A percentile compares a stretch with the other conserved stretches of the same genome.
These are phyloP conservation scores for Sebastolobus altivelis DNA, from an alignment of 2,797 vertebrate species.

Conservation along the genomic window DNA sequence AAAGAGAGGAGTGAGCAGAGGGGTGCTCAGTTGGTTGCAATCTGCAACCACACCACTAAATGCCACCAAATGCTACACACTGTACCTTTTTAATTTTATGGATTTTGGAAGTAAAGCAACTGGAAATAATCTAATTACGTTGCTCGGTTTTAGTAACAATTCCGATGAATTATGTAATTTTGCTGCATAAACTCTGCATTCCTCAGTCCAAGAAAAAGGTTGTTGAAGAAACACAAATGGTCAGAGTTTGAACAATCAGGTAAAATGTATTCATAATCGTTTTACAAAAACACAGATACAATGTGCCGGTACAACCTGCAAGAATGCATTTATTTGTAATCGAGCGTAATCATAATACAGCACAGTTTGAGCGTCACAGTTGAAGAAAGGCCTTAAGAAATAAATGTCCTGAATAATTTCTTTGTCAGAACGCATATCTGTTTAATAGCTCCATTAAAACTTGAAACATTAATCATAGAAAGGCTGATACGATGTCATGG, in stretches of 20 bases:
- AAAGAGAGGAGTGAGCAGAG: too few species aligned
- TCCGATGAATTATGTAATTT: neutral
- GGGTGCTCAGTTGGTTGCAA: too few species aligned
- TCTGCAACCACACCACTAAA: too few species aligned
- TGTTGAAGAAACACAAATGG: neutral
- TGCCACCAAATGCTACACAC: too few species aligned
- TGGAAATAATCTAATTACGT: neutral
- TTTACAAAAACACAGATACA: conserved; percentile 22
- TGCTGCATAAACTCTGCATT: neutral
- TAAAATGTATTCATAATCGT: conserved; percentile 25
- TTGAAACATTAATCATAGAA: conserved; percentile 10
- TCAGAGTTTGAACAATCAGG: neutral
- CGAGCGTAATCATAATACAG: neutral
- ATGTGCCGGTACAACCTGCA: neutral
- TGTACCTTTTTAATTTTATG: neutral
- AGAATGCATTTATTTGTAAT: conserved; percentile 21
- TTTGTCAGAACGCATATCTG: conserved; percentile 2
- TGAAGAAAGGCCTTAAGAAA: conserved; percentile 11
- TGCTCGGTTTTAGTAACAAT: neutral
- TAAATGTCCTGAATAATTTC: conserved; percentile 3
- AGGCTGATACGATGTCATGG: neutral
- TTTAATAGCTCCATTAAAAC: conserved; percentile 22
- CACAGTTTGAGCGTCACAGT: conserved; percentile 41
- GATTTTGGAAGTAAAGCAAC: neutral
- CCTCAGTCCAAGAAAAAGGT: neutral